These are phyloP conservation scores for Corydoras sp. DNA, from an alignment of 2,113 vertebrate genomes.

Conservation along the genomic window DNA sequence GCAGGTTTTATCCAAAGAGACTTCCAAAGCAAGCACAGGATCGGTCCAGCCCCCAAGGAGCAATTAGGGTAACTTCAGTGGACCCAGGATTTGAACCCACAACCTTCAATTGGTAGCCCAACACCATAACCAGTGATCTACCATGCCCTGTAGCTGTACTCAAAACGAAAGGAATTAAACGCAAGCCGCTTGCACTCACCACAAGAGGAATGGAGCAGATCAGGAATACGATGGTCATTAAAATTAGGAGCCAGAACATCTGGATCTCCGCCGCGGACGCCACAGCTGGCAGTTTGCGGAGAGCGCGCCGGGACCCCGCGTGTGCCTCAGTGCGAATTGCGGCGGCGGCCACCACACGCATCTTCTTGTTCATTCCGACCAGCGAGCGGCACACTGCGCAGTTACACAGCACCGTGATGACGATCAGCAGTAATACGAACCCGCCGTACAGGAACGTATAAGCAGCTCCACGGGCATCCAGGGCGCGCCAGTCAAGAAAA, in stretches of 20 bases:
- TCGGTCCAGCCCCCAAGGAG: no score
- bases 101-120: no score
- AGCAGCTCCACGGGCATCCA: conserved; percentile 57
- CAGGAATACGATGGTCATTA: conserved; percentile 74
- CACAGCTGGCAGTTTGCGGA: conserved; percentile 57
- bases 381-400: conserved; percentile 67
- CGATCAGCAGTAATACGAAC: conserved; percentile 65
- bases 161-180: no score
- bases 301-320: conserved; percentile 54
- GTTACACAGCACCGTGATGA: conserved; percentile 66
- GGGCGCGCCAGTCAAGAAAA: conserved; percentile 69
- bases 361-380: conserved; percentile 69
- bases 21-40: no score
- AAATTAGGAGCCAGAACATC: conserved; percentile 71
- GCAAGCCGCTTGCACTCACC: conserved; percentile 53
- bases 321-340: conserved; percentile 52
- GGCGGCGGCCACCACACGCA: conserved; percentile 57
- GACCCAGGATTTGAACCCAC: no score
- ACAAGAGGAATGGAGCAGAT: conserved; percentile 73
- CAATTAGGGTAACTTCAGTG: no score
- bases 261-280: conserved; percentile 70
- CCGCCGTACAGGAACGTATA: conserved; percentile 70
- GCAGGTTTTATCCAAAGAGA: no score
- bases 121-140: no score
- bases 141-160: no score